phyloP scores from a whole-genome alignment of 2,113 vertebrate genomes.

The Martes martes region DNA sequence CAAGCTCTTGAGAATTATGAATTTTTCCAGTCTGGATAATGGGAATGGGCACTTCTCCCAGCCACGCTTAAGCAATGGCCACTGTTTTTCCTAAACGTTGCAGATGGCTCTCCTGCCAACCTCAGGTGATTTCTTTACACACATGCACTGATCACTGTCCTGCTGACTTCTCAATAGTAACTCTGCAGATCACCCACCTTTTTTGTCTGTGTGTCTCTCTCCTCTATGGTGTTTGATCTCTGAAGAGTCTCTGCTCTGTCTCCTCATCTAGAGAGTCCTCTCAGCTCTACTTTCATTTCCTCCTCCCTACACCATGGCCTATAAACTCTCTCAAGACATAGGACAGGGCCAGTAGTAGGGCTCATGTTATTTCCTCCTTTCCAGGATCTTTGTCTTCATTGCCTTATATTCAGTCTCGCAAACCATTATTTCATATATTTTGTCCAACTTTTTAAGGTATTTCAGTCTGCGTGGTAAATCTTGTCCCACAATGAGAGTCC shows the following conservation, averaged over 20 bases:
- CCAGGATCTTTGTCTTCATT: neutral
- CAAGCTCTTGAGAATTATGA: neutral
- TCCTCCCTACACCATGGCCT: neutral
- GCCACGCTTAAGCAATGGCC: neutral
- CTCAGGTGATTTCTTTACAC: neutral
- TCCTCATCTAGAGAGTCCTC: neutral
- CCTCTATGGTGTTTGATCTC: neutral
- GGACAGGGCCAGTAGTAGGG: neutral
- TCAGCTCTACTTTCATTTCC: neutral
- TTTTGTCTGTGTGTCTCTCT: neutral
- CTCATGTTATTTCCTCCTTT: neutral
- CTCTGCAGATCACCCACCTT: neutral
- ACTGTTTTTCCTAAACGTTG: neutral
- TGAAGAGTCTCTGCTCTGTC: neutral
- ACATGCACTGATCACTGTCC: neutral
- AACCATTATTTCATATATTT: neutral
- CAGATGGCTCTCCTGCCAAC: neutral
- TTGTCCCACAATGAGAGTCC: neutral
- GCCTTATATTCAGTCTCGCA: neutral
- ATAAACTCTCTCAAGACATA: neutral
- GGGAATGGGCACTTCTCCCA: neutral
- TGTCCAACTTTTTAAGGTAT: neutral
- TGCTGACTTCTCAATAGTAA: neutral
- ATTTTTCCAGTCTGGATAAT: neutral
- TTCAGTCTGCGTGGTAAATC: neutral